Conservation (phyloP, 2,888 invertebrate genomes). For the Gymnosoma rotundatum region DNA sequence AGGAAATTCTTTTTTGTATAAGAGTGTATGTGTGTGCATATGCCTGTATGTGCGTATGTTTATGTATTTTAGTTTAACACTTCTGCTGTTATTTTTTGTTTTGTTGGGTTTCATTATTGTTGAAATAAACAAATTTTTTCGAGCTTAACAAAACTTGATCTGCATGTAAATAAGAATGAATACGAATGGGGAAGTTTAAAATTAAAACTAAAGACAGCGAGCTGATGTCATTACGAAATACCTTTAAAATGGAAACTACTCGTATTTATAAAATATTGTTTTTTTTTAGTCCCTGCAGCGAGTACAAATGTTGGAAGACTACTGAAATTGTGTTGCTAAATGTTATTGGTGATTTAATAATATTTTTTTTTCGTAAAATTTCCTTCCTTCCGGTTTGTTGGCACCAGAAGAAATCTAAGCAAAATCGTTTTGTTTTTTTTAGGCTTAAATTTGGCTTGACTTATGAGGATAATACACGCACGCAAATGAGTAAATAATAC, state of each 20-base stretch:
- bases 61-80: not conserved
- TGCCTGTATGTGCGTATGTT: not conserved
- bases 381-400: conserved; percentile 50
- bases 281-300: not conserved
- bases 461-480: conserved; percentile 64
- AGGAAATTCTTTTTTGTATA: conserved; percentile 13
- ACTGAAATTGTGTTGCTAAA: conserved; percentile 27
- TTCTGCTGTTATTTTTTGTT: too few relatives aligned
- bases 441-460: conserved; percentile 59
- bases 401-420: not conserved
- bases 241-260: too few relatives aligned
- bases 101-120: conserved; percentile 1
- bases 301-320: not conserved
- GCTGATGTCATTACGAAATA: conserved; percentile 63
- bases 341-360: not conserved
- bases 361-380: conserved; percentile 34
- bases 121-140: conserved; percentile 66
- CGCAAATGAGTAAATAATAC: not conserved
- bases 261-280: conserved; percentile 2
- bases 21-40: not conserved
- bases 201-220: conserved; percentile 54
- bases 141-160: conserved; percentile 47
- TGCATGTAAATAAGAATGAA: conserved; percentile 1
- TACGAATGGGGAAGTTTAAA: conserved; percentile 5
- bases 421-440: conserved; percentile 50